These are phyloP conservation scores for Diloba caeruleocephala DNA, from an alignment of 2,888 invertebrate species.

Conservation along the genomic window DNA sequence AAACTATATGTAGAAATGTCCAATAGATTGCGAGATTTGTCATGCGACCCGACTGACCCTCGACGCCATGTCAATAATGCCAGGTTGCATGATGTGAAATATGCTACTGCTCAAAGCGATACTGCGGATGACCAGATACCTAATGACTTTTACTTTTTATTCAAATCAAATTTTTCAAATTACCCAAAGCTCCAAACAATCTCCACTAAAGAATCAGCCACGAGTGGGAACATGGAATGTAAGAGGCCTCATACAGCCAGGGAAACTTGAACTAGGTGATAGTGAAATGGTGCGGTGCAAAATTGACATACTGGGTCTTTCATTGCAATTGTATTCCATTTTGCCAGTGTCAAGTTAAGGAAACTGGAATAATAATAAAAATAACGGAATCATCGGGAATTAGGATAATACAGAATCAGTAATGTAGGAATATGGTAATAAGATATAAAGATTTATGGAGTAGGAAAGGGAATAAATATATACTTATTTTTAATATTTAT, in stretches of 20 bases:
- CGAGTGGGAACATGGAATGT: neutral
- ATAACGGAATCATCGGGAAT: too few species aligned
- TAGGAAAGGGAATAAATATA: too few species aligned
- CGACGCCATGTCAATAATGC: neutral
- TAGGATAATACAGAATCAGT: too few species aligned
- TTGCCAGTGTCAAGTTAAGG: too few species aligned
- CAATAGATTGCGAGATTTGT: neutral
- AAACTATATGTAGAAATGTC: neutral
- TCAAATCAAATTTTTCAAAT: too few species aligned
- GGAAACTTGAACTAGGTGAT: neutral
- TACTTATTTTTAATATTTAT: too few species aligned
- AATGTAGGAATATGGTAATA: too few species aligned
- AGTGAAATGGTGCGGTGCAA: neutral
- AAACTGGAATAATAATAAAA: too few species aligned
- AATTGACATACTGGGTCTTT: neutral
- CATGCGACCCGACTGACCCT: conserved; percentile 1
- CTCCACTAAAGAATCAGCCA: neutral
- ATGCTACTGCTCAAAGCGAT: neutral
- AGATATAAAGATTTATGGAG: too few species aligned
- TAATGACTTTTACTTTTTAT: neutral
- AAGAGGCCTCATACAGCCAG: neutral
- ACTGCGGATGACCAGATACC: neutral
- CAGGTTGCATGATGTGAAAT: neutral
- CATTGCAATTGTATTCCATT: too few species aligned
- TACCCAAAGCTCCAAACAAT: neutral